Percentiles rank a stretch among this genome's conserved stretches.
These are phyloP conservation scores for Enteromius anoplus DNA, from an alignment of 2,797 vertebrate genomes.

Conservation along the genomic window DNA sequence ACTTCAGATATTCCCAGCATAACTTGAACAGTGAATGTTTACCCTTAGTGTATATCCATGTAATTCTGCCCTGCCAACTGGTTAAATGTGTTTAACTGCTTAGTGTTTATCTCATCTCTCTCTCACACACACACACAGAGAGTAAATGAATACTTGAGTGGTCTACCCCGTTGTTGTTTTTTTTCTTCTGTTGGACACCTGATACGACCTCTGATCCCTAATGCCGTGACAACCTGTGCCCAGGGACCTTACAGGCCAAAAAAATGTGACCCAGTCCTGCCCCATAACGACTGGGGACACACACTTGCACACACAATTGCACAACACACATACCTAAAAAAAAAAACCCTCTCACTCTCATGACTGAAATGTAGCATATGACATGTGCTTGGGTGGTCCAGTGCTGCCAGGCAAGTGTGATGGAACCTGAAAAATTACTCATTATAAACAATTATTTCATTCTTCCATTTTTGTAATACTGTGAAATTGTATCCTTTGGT, in stretches of 20 bases:
- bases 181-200: conserved; percentile 67
- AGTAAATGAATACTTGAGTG: conserved; percentile 35
- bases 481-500: not conserved
- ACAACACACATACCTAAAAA: conserved; percentile 25
- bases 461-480: not conserved
- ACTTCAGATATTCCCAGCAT: not conserved
- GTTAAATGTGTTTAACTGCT: conserved; percentile 13
- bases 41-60: not conserved
- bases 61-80: not conserved
- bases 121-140: conserved; percentile 32
- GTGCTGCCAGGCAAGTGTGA: conserved; percentile 28
- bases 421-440: conserved; percentile 12
- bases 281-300: conserved; percentile 21
- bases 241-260: conserved; percentile 33
- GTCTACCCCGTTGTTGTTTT: conserved; percentile 20
- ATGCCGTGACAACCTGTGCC: conserved; percentile 70
- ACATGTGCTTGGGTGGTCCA: conserved; percentile 47
- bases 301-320: conserved; percentile 33
- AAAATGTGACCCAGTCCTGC: conserved; percentile 50
- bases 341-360: conserved; percentile 40
- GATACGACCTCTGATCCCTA: conserved; percentile 64
- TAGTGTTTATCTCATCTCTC: conserved; percentile 33
- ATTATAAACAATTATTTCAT: conserved; percentile 14
- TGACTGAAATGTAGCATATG: conserved; percentile 48
- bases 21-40: not conserved